Evolutionary conservation across 2,113 vertebrate genomes (phyloP).

Genomic region (Ahaetulla prasina): DNA sequence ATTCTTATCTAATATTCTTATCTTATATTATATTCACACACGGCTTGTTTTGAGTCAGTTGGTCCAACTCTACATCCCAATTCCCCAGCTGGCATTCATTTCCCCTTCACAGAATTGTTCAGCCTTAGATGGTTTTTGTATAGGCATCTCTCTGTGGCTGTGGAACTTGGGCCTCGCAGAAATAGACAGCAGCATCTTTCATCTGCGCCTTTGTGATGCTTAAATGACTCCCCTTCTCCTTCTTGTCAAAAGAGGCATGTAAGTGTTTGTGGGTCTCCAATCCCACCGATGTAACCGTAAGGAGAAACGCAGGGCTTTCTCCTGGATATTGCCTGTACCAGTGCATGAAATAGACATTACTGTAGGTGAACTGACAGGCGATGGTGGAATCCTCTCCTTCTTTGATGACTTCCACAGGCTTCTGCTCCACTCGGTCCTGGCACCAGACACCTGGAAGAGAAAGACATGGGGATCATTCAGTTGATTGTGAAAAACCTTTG

Average conservation of each 20-base stretch:
- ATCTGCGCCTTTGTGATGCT: not conserved
- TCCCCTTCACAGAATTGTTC: not conserved
- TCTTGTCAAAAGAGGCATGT: not conserved
- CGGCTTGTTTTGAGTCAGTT: not conserved
- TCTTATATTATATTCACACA: too few relatives aligned
- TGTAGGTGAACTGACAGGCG: not conserved
- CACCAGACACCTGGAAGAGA: not conserved
- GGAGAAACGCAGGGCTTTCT: not conserved
- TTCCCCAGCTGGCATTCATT: not conserved
- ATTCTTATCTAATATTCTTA: too few relatives aligned
- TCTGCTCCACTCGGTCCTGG: not conserved
- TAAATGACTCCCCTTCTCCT: not conserved
- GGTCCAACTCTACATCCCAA: too few relatives aligned
- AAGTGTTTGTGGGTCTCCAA: fast-evolving
- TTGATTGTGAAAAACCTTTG: not conserved
- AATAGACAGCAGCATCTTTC: not conserved
- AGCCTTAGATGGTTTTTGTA: not conserved
- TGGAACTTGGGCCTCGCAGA: not conserved
- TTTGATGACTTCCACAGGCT: not conserved
- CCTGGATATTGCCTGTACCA: not conserved
- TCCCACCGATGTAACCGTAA: fast-evolving
- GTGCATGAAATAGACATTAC: not conserved
- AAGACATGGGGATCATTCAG: not conserved
- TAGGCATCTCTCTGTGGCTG: not conserved
- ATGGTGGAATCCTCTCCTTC: not conserved